These are phyloP conservation scores for Pyrgilauda ruficollis DNA, from an alignment of 2,113 vertebrate genomes.

Conservation along the genomic window DNA sequence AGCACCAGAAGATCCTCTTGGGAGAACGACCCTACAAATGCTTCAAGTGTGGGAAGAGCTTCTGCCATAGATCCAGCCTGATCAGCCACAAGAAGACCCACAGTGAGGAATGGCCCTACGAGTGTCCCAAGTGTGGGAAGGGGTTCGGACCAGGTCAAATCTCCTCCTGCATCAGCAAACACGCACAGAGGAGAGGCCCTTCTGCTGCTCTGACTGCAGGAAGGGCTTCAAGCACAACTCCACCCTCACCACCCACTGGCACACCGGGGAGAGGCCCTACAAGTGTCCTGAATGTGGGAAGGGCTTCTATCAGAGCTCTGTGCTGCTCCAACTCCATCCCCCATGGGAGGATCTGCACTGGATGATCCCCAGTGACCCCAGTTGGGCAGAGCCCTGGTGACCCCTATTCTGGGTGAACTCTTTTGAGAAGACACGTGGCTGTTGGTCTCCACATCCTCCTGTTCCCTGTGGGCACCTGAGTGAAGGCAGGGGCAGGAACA, in stretches of 20 bases:
- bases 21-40: neutral
- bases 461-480: neutral
- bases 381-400: neutral
- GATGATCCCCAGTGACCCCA: neutral
- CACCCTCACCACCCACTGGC: fast-evolving
- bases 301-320: neutral
- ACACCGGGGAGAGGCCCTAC: neutral
- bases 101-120: neutral
- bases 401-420: neutral
- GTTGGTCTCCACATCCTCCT: neutral
- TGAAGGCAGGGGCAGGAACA: neutral
- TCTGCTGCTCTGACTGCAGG: neutral
- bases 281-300: neutral
- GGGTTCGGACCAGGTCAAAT: neutral
- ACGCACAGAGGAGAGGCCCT: neutral
- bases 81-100: neutral
- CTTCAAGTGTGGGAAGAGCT: neutral
- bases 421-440: neutral
- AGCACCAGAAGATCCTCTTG: neutral
- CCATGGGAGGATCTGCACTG: neutral
- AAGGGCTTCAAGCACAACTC: neutral
- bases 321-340: neutral
- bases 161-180: neutral
- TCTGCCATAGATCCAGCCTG: neutral
- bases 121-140: neutral